These are phyloP conservation scores for Gila robusta DNA, from an alignment of 2,797 vertebrate species.

Conservation along the genomic window DNA sequence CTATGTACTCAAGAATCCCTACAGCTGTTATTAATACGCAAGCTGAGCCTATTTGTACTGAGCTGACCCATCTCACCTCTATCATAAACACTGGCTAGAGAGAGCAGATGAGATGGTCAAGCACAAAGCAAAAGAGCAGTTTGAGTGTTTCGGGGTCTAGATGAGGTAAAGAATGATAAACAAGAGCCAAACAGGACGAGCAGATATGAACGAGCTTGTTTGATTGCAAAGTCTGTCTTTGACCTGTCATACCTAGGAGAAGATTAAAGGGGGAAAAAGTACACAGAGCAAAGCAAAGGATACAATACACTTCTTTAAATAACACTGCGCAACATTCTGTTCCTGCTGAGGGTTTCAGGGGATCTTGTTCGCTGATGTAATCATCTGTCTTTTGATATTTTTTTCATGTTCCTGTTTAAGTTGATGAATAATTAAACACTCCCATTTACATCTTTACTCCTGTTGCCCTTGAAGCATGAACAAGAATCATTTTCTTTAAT, in stretches of 20 bases:
- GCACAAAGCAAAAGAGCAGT: neutral
- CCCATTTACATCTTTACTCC: slow-evolving; percentile 10
- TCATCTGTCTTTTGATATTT: slow-evolving; percentile 53
- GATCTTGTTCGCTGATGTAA: slow-evolving; percentile 61
- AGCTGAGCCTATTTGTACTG: slow-evolving; percentile 12
- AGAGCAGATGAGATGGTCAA: neutral
- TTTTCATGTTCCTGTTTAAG: slow-evolving; percentile 33
- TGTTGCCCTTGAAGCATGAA: neutral
- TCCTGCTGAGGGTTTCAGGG: neutral
- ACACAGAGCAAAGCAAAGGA: slow-evolving; percentile 16
- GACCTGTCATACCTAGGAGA: slow-evolving; percentile 18
- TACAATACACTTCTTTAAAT: slow-evolving; percentile 12
- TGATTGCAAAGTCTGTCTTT: slow-evolving; percentile 12
- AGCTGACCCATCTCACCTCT: neutral
- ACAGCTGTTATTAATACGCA: neutral
- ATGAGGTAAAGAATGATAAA: slow-evolving; percentile 11
- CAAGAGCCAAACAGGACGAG: neutral
- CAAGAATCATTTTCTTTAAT: neutral
- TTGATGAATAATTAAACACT: slow-evolving; percentile 38
- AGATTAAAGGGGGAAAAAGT: slow-evolving; percentile 25
- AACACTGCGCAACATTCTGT: slow-evolving; percentile 7
- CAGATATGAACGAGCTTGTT: slow-evolving; percentile 6
- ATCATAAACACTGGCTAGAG: neutral
- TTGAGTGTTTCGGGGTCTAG: neutral
- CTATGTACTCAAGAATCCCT: slow-evolving; percentile 5